Conservation (phyloP, 2,888 invertebrate genomes). For the Limenitis camilla region DNA sequence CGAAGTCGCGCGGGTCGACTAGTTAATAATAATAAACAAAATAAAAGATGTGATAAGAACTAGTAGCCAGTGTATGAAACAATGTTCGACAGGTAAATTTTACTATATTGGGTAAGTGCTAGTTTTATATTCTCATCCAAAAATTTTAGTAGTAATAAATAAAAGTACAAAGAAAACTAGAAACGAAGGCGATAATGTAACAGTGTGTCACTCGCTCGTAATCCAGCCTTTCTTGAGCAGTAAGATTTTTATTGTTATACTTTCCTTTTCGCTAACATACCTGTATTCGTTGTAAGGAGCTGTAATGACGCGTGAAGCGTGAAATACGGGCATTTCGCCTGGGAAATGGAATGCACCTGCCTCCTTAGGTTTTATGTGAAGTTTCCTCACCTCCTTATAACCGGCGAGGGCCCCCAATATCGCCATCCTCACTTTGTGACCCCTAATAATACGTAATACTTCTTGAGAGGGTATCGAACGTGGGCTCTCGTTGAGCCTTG, state of each 20-base stretch:
- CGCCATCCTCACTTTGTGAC: conserved; percentile 70
- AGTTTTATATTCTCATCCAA: too few relatives aligned
- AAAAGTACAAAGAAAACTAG: background rate
- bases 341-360: conserved; percentile 72
- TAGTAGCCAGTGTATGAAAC: too few relatives aligned
- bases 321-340: conserved; percentile 68
- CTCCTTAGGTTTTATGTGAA: conserved; percentile 73
- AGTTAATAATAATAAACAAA: too few relatives aligned
- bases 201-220: conserved; percentile 35
- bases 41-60: too few relatives aligned
- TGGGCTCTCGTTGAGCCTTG: conserved; percentile 42
- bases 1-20: too few relatives aligned
- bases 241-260: conserved; percentile 68
- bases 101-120: too few relatives aligned
- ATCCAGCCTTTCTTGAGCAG: conserved; percentile 46
- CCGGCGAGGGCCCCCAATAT: conserved; percentile 68
- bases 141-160: too few relatives aligned
- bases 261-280: conserved; percentile 56
- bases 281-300: conserved; percentile 50
- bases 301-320: conserved; percentile 66
- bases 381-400: conserved; percentile 69
- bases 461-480: conserved; percentile 69
- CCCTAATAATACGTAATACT: conserved; percentile 70
- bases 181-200: conserved; percentile 19
- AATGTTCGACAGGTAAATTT: too few relatives aligned